Evolutionary conservation across 2,797 vertebrate genomes (phyloP).

Genomic region (Poeciliopsis turneri): DNA sequence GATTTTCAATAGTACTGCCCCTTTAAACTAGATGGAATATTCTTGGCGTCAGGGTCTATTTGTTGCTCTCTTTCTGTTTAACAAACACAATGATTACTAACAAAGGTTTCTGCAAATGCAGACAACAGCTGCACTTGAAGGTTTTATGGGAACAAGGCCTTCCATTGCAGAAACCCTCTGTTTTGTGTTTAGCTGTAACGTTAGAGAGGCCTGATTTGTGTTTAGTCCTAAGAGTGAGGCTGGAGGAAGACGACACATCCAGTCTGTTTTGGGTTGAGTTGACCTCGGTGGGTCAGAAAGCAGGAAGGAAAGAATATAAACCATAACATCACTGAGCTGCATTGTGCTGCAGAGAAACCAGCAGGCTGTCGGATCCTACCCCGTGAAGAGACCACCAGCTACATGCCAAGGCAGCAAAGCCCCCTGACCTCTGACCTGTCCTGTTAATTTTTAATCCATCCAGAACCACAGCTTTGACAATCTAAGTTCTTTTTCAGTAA

Average conservation of each 20-base stretch:
- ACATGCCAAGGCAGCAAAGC: slow-evolving; percentile 41
- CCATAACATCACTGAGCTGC: slow-evolving; percentile 2
- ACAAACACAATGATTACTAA: not conserved
- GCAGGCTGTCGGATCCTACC: slow-evolving; percentile 33
- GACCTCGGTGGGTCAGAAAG: slow-evolving; percentile 10
- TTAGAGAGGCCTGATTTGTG: not conserved
- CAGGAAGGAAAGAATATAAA: slow-evolving; percentile 27
- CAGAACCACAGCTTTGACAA: slow-evolving; percentile 2
- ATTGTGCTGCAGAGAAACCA: slow-evolving; percentile 2
- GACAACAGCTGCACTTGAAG: not conserved
- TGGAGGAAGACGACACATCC: not conserved
- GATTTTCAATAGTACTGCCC: no score
- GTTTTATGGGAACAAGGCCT: not conserved
- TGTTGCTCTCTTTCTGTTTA: not conserved
- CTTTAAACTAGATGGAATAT: not conserved
- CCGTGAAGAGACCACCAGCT: slow-evolving; percentile 30
- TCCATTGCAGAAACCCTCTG: not conserved
- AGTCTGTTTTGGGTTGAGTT: slow-evolving; percentile 12
- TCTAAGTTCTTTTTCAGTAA: not conserved
- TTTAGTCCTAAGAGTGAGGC: not conserved
- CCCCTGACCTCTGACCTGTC: slow-evolving; percentile 52
- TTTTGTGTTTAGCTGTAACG: not conserved
- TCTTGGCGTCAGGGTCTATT: not conserved
- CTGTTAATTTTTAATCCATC: slow-evolving; percentile 63
- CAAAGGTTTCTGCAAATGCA: not conserved